Base-by-base conservation (phyloP, 2,113 vertebrate species). In the Sorex araneus region DNA sequence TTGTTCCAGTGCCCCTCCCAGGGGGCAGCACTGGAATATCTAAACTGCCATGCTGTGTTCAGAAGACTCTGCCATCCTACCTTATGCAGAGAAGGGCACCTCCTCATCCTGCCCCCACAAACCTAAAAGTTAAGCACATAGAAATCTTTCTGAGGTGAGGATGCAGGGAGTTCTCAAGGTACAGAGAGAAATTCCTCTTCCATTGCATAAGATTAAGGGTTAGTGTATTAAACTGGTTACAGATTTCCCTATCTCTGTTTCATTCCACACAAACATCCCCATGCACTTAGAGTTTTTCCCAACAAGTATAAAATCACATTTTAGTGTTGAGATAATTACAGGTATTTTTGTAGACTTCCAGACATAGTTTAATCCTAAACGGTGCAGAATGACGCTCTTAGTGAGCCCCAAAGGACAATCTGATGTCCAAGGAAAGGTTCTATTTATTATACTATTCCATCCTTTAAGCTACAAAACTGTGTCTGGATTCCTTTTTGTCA, bases 31-130 rank as follows among this genome's bases (percentile, higher is more conserved):
- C 57, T 60, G 6, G 19, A 60, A 6, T 60, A 23, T 60, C 18
- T 60, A 21, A 60, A 60, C 57, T 4, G 2, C 11, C 1, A 0
- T 25, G 2, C 23, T 5, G 23, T 7, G 9, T 57, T 27, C 64
- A 0, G 1, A 28, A 40, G 21, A 3, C 28, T 21, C 19, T 13
- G 30, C n/a, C 0, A 0, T 6, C 12, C 30, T 21, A 0, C 6
- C 28, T 30, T 13, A 10, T 21, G 2, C 32, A 40, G 74, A 18
- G 32, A 63, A 76, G 8, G 19, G 21, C 63, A n/a, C 60, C 30
- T 36, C 7, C 1, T 8, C 43, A 15, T 1, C 40, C 28, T 11
- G 0, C 4, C 4, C 8, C n/a, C 2, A 45, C 6, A 3, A n/a
- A 28, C 0, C 2, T 34, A 23, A 2, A 40, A 4, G 25, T 15